phyloP scores from a whole-genome alignment of 1,140 invertebrate genomes.

The Hylaeus anthracinus region DNA sequence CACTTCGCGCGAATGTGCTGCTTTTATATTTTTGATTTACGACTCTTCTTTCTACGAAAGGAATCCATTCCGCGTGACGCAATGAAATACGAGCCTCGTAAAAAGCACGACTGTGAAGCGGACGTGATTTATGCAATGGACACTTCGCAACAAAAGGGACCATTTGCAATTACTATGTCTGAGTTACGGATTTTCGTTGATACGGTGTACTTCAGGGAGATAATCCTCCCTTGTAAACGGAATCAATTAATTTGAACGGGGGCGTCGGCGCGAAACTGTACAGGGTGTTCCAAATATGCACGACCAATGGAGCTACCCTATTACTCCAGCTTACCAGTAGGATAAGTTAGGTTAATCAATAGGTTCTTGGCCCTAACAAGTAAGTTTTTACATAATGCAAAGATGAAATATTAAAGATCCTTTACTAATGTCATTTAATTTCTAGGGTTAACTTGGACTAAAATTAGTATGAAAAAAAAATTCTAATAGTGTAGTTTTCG shows the following conservation, averaged over 20 bases:
- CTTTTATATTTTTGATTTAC: slow-evolving; percentile 39
- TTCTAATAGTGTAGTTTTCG: too few species aligned
- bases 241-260: slow-evolving; percentile 14
- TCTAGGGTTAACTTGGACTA: too few species aligned
- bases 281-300: neutral
- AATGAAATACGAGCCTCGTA: slow-evolving; percentile 42
- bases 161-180: slow-evolving; percentile 42
- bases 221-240: neutral
- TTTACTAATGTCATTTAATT: too few species aligned
- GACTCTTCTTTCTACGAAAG: slow-evolving; percentile 26
- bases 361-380: too few species aligned
- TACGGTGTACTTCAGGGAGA: slow-evolving; percentile 20
- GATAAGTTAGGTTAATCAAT: too few species aligned
- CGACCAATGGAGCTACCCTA: neutral
- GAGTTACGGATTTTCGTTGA: slow-evolving; percentile 33
- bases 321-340: too few species aligned
- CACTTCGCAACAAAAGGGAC: slow-evolving; percentile 37
- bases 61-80: slow-evolving; percentile 31
- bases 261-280: neutral
- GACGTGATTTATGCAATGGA: slow-evolving; percentile 38
- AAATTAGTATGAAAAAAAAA: too few species aligned
- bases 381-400: too few species aligned
- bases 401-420: too few species aligned
- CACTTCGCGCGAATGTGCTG: neutral
- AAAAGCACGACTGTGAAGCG: slow-evolving; percentile 38